phyloP scores from a whole-genome alignment of 2,797 vertebrate genomes.

The Apogon talboti region DNA sequence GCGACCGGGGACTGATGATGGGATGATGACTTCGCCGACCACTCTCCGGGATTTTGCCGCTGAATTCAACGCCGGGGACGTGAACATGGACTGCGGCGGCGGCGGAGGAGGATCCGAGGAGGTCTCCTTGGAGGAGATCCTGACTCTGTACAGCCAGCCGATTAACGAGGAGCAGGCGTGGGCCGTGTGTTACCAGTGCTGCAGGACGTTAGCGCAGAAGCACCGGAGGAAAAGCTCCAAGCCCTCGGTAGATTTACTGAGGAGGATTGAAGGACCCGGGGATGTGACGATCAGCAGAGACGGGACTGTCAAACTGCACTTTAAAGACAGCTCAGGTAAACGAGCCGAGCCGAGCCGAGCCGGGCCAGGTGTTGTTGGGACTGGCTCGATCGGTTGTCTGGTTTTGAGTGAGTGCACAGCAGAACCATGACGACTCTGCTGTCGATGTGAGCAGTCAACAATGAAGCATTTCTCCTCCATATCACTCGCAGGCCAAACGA shows the following conservation, averaged over 20 bases:
- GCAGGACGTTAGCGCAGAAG: constrained; percentile 82
- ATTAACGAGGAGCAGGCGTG: constrained; percentile 98
- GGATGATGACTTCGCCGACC: constrained; percentile 72
- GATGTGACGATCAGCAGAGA: constrained; percentile 89
- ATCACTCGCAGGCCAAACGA: constrained; percentile 41
- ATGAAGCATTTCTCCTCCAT: constrained; percentile 18
- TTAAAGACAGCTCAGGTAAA: constrained; percentile 77
- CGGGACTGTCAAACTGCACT: constrained; percentile 83
- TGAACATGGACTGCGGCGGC: constrained; percentile 73
- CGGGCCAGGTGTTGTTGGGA: neutral
- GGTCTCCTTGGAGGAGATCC: constrained; percentile 90
- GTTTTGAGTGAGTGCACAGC: constrained; percentile 10
- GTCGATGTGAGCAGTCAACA: neutral
- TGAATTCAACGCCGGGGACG: constrained; percentile 66
- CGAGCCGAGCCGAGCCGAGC: neutral
- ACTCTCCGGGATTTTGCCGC: constrained; percentile 57
- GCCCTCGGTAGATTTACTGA: constrained; percentile 51
- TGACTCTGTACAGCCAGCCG: constrained; percentile 92
- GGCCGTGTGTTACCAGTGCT: constrained; percentile 97
- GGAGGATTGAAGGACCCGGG: constrained; percentile 81
- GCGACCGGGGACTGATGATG: constrained; percentile 76
- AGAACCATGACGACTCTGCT: neutral
- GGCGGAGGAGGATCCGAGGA: constrained; percentile 79
- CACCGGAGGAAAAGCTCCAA: constrained; percentile 69
- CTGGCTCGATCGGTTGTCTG: neutral